Base-by-base conservation (phyloP, 2,113 vertebrate genomes). In the Serilophus lunatus region DNA sequence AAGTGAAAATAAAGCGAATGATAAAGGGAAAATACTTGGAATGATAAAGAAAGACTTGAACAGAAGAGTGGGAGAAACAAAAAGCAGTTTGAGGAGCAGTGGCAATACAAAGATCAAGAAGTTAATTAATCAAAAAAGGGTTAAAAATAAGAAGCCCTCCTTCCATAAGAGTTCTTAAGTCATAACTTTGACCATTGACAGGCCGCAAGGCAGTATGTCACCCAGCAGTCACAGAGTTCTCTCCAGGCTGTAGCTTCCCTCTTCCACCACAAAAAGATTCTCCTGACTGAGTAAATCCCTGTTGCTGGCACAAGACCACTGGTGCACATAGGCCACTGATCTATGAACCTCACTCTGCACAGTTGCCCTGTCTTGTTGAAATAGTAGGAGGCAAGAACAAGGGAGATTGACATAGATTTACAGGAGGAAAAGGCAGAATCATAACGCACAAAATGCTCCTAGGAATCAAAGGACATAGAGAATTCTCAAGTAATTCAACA, bases 311-410 rank as follows among this genome's bases (percentile, higher is more conserved):
- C 40, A 31, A 28, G 42, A 40, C 28, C n/a, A 35, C 17, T 51
- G 28, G 26, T 83, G 28, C 31, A 81, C 26, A 10, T 36, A 7
- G 25, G 33, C 14, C 44, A 18, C 28, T 47, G 29, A 60, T 60
- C 35, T 33, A 23, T n/a, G 63, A 54, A 57, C 16, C 13, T 70
- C 13, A 2, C 15, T 31, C 42, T 85, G 31, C 66, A 59, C 1
- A 2, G 12, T 78, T 68, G 20, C 29, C 14, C 63, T 49, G 10
- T 68, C 60, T 38, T 65, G 45, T 53, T 0, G 0, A 28, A 7
- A 42, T 4, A 63, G 26, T 9, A 59, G 18, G 28, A 78, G 12
- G 10, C 42, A 38, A 57, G 23, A 36, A 28, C 71, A 78, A 29
- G 19, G 29, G n/a, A 44, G 16, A 44, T 24, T 82, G 71, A 63